Conservation (phyloP, 2,797 vertebrate species). For the Moxostoma hubbsi region DNA sequence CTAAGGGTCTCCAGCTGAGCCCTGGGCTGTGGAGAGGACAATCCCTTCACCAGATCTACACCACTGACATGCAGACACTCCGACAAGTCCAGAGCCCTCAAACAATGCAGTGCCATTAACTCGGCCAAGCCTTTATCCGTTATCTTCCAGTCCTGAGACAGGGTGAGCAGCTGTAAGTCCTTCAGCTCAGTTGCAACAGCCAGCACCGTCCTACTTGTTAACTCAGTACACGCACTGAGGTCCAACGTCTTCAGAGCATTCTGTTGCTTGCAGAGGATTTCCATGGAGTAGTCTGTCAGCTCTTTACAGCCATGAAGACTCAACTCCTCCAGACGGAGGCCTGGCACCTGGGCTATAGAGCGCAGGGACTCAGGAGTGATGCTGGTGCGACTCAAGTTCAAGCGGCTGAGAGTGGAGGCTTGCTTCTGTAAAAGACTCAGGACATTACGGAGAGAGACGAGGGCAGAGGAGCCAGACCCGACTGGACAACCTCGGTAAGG, state of each 20-base stretch:
- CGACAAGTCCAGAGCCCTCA: slow-evolving; percentile 78
- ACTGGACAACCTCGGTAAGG: slow-evolving; percentile 70
- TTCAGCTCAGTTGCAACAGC: slow-evolving; percentile 70
- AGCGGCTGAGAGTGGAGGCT: slow-evolving; percentile 67
- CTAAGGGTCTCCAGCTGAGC: slow-evolving; percentile 75
- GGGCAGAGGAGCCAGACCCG: slow-evolving; percentile 72
- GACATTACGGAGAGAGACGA: slow-evolving; percentile 82
- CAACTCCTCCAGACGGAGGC: slow-evolving; percentile 76
- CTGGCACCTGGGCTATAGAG: slow-evolving; percentile 74
- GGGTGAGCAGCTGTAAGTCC: slow-evolving; percentile 68
- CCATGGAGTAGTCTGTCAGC: slow-evolving; percentile 81
- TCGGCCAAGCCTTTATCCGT: slow-evolving; percentile 79
- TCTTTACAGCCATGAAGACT: slow-evolving; percentile 80
- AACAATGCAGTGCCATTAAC: slow-evolving; percentile 68
- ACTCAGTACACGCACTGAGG: slow-evolving; percentile 81
- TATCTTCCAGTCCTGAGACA: slow-evolving; percentile 78
- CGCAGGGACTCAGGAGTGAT: slow-evolving; percentile 79
- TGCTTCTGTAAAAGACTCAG: slow-evolving; percentile 73
- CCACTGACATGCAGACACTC: slow-evolving; percentile 82
- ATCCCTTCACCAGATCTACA: slow-evolving; percentile 74
- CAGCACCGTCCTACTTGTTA: slow-evolving; percentile 76
- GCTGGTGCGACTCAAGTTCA: slow-evolving; percentile 84
- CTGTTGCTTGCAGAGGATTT: slow-evolving; percentile 79
- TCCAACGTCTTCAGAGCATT: slow-evolving; percentile 76
- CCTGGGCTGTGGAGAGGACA: slow-evolving; percentile 50